phyloP scores from a whole-genome alignment of 2,888 invertebrate genomes.

The Macrosiphum euphorbiae region DNA sequence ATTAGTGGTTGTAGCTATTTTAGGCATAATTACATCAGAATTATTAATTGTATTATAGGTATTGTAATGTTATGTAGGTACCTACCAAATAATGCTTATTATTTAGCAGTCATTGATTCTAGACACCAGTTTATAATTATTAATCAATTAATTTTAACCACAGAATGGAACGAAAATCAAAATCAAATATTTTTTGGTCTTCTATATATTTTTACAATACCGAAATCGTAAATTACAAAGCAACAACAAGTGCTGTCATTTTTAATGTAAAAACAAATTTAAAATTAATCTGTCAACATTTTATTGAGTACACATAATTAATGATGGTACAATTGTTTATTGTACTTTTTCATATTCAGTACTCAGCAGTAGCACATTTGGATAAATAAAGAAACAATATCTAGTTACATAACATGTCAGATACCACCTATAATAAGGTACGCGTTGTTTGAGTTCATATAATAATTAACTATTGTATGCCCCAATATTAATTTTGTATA shows the following conservation, averaged over 20 bases:
- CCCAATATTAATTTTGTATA: background rate
- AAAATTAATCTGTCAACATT: background rate
- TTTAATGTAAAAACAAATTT: background rate
- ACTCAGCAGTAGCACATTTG: background rate
- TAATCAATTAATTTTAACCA: background rate
- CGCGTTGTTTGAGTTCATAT: background rate
- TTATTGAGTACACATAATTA: background rate
- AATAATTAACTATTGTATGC: background rate
- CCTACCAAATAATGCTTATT: background rate
- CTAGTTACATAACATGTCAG: background rate
- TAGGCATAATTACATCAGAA: background rate
- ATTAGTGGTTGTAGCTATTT: background rate
- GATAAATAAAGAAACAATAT: conserved; percentile 23
- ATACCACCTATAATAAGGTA: background rate
- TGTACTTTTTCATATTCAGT: background rate
- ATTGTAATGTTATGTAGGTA: background rate
- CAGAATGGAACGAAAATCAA: background rate
- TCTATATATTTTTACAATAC: background rate
- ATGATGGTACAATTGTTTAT: background rate
- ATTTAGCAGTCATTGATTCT: background rate
- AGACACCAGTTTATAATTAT: background rate
- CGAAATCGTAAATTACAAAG: background rate
- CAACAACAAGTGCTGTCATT: background rate
- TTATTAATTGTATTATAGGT: background rate
- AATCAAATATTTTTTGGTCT: background rate